These are phyloP conservation scores for Morelia viridis DNA, from an alignment of 2,797 vertebrate species.

Conservation along the genomic window DNA sequence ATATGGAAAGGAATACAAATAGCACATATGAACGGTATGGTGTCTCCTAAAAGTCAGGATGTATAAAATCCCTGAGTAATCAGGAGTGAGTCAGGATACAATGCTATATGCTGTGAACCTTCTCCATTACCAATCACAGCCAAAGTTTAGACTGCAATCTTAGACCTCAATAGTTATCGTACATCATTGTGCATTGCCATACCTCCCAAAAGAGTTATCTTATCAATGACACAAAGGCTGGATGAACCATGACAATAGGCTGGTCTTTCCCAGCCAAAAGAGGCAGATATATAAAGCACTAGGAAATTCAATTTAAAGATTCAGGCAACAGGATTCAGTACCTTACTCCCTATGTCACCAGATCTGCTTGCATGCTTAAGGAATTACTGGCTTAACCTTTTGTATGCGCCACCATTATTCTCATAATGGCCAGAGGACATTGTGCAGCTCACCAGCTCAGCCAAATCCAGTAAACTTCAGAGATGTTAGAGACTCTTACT, in stretches of 20 bases:
- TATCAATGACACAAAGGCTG: neutral
- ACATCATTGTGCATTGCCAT: neutral
- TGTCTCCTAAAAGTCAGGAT: neutral
- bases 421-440: neutral
- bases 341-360: neutral
- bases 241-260: neutral
- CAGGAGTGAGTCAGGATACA: neutral
- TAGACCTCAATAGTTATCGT: neutral
- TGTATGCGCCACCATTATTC: neutral
- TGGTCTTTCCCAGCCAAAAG: neutral
- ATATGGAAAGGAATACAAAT: slow-evolving; percentile 13
- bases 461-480: neutral
- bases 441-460: neutral
- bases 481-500: neutral
- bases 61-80: neutral
- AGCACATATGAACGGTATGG: neutral
- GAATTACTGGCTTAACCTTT: neutral
- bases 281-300: neutral
- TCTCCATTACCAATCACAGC: neutral
- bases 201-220: neutral
- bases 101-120: neutral
- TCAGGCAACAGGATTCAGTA: neutral
- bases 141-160: neutral
- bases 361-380: neutral
- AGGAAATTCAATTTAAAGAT: neutral